Evolutionary conservation across 2,888 invertebrate genomes (phyloP).

Genomic region (Diadegma fenestrale): DNA sequence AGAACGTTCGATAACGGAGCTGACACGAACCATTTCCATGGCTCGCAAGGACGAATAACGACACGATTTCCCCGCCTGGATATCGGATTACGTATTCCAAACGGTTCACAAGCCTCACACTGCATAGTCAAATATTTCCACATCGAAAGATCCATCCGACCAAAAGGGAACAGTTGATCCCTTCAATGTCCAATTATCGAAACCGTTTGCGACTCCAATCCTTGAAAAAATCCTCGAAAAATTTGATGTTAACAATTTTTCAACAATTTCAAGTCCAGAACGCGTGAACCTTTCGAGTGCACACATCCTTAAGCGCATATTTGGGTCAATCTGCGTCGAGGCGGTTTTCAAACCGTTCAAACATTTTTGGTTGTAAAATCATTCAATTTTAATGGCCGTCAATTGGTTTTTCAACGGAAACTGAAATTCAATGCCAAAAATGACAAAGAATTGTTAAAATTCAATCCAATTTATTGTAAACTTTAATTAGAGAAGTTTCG

Average conservation of each 20-base stretch:
- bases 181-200: neutral
- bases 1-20: conserved; percentile 28
- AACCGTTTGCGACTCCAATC: neutral
- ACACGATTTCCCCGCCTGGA: neutral
- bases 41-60: neutral
- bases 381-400: no score
- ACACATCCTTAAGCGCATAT: no score
- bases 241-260: neutral
- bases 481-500: neutral
- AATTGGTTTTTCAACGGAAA: no score
- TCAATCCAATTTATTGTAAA: no score
- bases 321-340: no score
- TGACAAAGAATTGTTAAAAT: no score
- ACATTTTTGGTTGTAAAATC: no score
- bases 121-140: neutral
- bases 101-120: neutral
- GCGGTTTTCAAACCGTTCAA: no score
- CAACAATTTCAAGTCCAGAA: neutral
- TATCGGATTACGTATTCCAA: neutral
- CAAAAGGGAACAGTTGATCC: neutral
- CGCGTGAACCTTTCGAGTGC: no score
- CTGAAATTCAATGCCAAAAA: no score
- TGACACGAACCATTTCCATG: conserved; percentile 7
- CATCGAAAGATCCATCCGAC: neutral
- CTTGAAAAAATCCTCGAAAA: neutral